Evolutionary conservation across 2,797 vertebrate species (phyloP).

Genomic region (Lagocephalus sceleratus): DNA sequence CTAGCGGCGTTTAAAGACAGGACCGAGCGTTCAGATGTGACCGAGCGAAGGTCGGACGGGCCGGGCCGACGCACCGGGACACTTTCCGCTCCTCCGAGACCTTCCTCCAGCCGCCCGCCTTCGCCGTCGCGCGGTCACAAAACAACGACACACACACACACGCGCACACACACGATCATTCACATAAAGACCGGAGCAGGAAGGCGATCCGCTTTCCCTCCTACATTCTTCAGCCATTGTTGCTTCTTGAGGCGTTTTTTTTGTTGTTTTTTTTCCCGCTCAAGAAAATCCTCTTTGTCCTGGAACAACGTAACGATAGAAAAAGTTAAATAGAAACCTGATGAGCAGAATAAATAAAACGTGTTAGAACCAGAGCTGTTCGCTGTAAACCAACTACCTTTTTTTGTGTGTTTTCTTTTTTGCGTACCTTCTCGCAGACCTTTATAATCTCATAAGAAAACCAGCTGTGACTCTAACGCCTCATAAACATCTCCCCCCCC

Average conservation of each 20-base stretch:
- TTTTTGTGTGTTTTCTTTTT: conserved; percentile 44
- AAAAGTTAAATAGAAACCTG: conserved; percentile 75
- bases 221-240: conserved; percentile 95
- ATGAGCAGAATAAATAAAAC: conserved; percentile 77
- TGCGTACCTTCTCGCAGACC: conserved; percentile 43
- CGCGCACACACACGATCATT: conserved; percentile 45
- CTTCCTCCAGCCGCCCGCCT: conserved; percentile 25
- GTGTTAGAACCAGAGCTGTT: conserved; percentile 59
- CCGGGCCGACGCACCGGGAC: too few relatives aligned
- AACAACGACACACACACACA: conserved; percentile 58
- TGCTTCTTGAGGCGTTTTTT: conserved; percentile 77
- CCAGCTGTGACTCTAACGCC: conserved; percentile 29
- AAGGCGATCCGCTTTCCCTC: conserved; percentile 81
- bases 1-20: conserved; percentile 42
- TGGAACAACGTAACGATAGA: conserved; percentile 70
- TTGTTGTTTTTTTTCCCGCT: conserved; percentile 60
- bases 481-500: conserved; percentile 48
- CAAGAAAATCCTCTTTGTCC: conserved; percentile 56
- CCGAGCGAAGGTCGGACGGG: conserved; percentile 31
- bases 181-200: conserved; percentile 67
- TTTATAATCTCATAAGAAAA: conserved; percentile 39
- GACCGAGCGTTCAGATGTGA: conserved; percentile 58
- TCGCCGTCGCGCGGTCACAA: conserved; percentile 69
- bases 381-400: conserved; percentile 52
- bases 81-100: conserved; percentile 5